Conservation (phyloP, 1,140 invertebrate genomes). For the Grapholita molesta region DNA sequence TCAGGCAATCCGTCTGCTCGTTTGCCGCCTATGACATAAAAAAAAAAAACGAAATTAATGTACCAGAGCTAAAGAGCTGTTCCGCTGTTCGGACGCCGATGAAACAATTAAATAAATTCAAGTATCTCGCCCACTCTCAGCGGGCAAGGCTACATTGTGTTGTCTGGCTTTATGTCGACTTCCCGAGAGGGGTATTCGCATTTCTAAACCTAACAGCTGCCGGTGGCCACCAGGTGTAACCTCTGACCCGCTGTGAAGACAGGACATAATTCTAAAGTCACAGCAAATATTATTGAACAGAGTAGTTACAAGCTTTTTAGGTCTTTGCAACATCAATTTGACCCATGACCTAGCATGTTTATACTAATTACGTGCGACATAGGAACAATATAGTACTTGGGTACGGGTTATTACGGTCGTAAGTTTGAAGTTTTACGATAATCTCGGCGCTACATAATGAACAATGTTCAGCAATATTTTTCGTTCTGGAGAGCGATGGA, state of each 20-base stretch:
- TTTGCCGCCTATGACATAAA: no score
- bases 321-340: background rate
- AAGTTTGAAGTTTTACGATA: slow-evolving; percentile 26
- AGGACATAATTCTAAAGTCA: background rate
- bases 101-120: background rate
- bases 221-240: background rate
- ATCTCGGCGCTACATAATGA: slow-evolving; percentile 27
- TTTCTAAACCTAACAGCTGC: slow-evolving; percentile 4
- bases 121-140: background rate
- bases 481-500: slow-evolving; percentile 24
- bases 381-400: background rate
- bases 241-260: background rate
- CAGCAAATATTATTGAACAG: background rate
- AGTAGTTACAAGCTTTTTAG: background rate
- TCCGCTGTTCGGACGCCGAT: background rate
- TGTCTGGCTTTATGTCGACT: background rate
- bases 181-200: background rate
- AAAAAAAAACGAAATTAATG: background rate
- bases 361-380: background rate
- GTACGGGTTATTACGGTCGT: background rate
- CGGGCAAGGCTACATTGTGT: background rate
- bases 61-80: background rate
- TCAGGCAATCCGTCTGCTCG: no score
- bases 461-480: slow-evolving; percentile 32
- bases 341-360: background rate